Evolutionary conservation across 2,113 vertebrate genomes (phyloP).

Genomic region (Zosterops japonicus): DNA sequence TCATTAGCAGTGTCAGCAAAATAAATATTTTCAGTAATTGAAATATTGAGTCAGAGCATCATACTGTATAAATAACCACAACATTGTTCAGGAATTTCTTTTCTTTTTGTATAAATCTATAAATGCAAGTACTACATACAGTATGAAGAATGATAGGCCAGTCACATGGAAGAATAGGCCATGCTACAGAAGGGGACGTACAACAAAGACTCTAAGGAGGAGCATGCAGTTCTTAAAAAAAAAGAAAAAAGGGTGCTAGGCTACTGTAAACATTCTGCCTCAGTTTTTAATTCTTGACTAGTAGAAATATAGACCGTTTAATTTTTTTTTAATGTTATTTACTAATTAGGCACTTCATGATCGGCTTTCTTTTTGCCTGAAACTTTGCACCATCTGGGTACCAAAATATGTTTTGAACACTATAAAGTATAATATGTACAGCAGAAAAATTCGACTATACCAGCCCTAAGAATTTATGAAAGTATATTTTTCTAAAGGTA

Average conservation of each 20-base stretch:
- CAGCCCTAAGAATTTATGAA: neutral
- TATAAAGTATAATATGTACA: neutral
- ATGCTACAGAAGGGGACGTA: neutral
- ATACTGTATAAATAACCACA: neutral
- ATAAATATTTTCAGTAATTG: conserved; percentile 6
- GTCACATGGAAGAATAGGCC: neutral
- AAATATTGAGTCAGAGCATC: neutral
- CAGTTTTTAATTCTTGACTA: neutral
- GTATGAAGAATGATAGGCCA: neutral
- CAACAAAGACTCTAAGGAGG: neutral
- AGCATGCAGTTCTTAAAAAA: neutral
- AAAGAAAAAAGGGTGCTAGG: neutral
- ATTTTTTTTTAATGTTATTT: neutral
- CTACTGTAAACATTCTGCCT: neutral
- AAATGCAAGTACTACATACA: neutral
- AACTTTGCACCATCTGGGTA: neutral
- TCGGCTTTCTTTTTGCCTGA: neutral
- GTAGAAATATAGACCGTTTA: neutral
- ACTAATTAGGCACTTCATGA: neutral
- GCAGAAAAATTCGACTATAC: neutral
- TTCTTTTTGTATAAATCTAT: neutral
- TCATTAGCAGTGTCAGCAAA: conserved; percentile 10
- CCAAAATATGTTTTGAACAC: neutral
- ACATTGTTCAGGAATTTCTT: neutral
- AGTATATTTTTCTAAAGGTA: neutral